Evolutionary conservation across 1,140 invertebrate species (phyloP), one percentile per base, ranked within the genome.

Genomic region (Drosophila oshimai): DNA sequence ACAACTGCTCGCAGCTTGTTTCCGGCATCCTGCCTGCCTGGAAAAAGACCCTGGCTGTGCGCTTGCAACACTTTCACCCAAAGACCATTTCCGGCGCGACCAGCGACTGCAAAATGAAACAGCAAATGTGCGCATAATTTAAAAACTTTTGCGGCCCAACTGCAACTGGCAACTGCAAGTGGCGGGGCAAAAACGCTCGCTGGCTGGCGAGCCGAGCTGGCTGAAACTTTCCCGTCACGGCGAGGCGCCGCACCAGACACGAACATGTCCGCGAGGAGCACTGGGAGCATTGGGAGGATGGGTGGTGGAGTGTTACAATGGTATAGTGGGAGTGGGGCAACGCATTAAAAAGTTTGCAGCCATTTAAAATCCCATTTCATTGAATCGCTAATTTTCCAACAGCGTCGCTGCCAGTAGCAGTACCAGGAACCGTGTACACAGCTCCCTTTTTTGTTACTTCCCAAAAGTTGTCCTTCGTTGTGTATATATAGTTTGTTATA

Each of bases 331-430:
- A 13, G 6, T 6, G 47, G 29, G 53, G 39, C 65, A 74, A 87
- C 72, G 73, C 81, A 89, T 89, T 89, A 87, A 89, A 89, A 89
- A 89, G 80, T 89, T 89, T 89, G 67, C 77, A 83, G 87, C 87
- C 81, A 89, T 89, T 89, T 89, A 89, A 89, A 89, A 89, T 89
- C 87, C 80, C 87, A 89, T 89, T 89, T 89, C 87, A 89, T 83
- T 89, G 87, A 89, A 89, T 89, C 87, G 87, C 87, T 89, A 89
- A 89, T 89, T 89, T 87, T 81, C 74, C 81, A 71, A 77, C 80
- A 81, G 24, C 68, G 67, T 46, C 79, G 57, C 55, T 67, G 72
- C 54, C 65, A 53, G 24, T 45, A 28, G 13, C 58, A 61, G 50
- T 61, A 15, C 58, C 58, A 60, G 58, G 54, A 62, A 33, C 58